Conservation (phyloP, 2,797 vertebrate species). For the Ciconia nigra region DNA sequence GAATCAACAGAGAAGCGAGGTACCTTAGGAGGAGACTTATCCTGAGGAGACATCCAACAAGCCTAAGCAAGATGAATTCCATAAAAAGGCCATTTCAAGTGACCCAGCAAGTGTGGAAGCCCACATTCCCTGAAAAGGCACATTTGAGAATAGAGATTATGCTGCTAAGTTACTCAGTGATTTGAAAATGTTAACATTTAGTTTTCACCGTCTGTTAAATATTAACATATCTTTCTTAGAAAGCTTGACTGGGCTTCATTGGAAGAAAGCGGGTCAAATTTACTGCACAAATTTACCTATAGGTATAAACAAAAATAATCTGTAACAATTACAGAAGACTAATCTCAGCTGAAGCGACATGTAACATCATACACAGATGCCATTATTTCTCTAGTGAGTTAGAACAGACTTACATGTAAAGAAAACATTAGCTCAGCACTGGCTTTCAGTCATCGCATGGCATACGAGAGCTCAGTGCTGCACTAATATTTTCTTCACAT, state of each 20-base stretch:
- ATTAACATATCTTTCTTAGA: conserved; percentile 39
- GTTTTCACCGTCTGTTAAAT: conserved; percentile 15
- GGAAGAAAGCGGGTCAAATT: conserved; percentile 55
- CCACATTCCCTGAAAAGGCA: background rate
- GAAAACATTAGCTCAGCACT: background rate
- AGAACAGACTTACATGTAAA: background rate
- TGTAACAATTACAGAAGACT: conserved; percentile 45
- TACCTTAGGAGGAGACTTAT: background rate
- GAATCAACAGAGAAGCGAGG: background rate
- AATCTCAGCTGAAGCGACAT: conserved; percentile 34
- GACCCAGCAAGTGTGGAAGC: background rate
- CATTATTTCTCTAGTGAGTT: conserved; percentile 10
- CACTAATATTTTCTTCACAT: background rate
- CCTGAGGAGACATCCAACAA: background rate
- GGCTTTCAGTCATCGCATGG: background rate
- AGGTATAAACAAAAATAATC: conserved; percentile 51
- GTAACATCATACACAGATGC: conserved; percentile 1
- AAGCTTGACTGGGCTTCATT: conserved; percentile 33
- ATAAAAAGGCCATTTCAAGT: background rate
- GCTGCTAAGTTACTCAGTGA: background rate
- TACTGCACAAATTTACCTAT: conserved; percentile 36
- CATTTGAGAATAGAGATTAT: background rate
- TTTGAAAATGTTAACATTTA: conserved; percentile 36
- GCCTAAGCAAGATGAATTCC: background rate
- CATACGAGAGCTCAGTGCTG: background rate